Conservation (phyloP, 1,140 invertebrate species). For the Pseudomyrmex flavicornis region DNA sequence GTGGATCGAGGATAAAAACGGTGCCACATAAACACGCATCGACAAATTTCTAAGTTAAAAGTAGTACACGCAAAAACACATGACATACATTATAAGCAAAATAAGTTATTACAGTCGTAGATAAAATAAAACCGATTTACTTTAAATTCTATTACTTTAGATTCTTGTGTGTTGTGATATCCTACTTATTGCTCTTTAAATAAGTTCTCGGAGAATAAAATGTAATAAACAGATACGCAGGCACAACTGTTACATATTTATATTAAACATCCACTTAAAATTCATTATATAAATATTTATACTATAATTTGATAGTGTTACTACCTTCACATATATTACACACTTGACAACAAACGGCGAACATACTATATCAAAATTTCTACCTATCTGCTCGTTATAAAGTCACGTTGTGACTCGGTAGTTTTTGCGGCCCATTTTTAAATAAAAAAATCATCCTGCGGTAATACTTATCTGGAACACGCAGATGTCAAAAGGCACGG, state of each 20-base stretch:
- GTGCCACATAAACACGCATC: conserved; percentile 13
- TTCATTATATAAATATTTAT: no score
- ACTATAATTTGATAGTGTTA: neutral
- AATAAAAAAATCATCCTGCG: neutral
- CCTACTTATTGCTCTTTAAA: no score
- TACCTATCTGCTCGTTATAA: neutral
- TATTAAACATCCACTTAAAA: no score
- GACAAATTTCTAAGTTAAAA: conserved; percentile 8
- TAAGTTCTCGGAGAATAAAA: neutral
- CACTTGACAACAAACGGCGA: neutral
- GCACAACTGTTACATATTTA: no score
- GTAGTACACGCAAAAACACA: no score
- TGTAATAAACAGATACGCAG: neutral
- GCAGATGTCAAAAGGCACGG: conserved; percentile 21
- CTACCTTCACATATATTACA: neutral
- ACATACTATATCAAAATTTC: neutral
- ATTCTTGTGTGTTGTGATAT: no score
- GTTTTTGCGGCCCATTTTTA: conserved; percentile 2
- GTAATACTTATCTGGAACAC: conserved; percentile 14
- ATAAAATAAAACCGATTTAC: neutral
- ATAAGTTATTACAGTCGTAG: neutral
- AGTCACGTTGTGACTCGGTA: conserved; percentile 16
- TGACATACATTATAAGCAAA: neutral
- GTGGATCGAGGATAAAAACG: conserved; percentile 62
- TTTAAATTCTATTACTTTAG: no score